Evolutionary conservation across 2,797 vertebrate genomes (phyloP).

Genomic region (Epinephelus malabaricus): DNA sequence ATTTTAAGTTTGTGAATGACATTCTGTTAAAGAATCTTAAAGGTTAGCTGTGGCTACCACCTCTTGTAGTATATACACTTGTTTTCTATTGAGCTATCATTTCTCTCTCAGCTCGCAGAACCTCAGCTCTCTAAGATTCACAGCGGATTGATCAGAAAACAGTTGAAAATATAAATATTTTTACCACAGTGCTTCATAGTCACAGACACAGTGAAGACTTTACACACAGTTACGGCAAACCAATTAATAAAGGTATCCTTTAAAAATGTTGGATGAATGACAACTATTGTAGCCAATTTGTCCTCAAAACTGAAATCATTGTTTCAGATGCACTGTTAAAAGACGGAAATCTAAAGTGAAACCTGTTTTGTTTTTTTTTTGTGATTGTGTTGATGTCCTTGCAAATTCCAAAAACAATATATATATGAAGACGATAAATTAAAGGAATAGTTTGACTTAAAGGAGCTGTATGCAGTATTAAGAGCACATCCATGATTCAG

Average conservation of each 20-base stretch:
- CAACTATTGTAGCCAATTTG: not conserved
- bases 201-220: not conserved
- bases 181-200: slow-evolving; percentile 33
- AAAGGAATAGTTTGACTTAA: not conserved
- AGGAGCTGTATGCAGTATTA: no score
- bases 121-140: not conserved
- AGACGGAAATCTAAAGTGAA: slow-evolving; percentile 5
- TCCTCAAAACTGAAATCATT: slow-evolving; percentile 11
- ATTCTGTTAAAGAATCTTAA: not conserved
- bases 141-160: not conserved
- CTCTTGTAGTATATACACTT: not conserved
- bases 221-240: not conserved
- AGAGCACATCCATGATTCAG: no score
- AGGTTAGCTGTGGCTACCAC: not conserved
- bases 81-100: not conserved
- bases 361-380: not conserved
- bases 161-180: not conserved
- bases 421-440: not conserved
- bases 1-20: slow-evolving; percentile 10
- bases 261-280: not conserved
- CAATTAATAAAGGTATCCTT: not conserved
- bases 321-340: slow-evolving; percentile 26
- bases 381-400: not conserved
- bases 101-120: slow-evolving; percentile 1
- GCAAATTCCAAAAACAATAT: not conserved